phyloP scores from a whole-genome alignment of 1,140 invertebrate genomes.

The Dreissena polymorpha region DNA sequence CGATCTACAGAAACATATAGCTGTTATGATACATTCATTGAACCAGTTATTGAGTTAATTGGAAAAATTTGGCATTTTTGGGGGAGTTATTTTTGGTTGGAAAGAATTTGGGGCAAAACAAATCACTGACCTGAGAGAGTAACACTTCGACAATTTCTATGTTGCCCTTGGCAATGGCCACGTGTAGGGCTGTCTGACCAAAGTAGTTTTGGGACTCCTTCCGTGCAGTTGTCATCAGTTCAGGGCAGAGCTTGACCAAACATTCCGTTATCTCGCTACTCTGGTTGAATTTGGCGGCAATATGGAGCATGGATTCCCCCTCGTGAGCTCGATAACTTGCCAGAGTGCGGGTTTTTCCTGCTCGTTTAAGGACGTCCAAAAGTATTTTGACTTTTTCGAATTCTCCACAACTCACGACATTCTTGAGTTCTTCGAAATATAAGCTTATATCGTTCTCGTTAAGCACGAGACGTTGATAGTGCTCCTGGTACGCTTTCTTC shows the following conservation, averaged over 20 bases:
- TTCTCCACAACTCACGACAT: slow-evolving; percentile 29
- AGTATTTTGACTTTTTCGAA: slow-evolving; percentile 33
- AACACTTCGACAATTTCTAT: slow-evolving; percentile 51
- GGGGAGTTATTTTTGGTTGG: no score
- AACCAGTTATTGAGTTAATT: no score
- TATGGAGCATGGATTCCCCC: slow-evolving; percentile 51
- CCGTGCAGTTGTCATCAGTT: slow-evolving; percentile 46
- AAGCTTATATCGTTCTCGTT: slow-evolving; percentile 13
- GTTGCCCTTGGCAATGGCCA: slow-evolving; percentile 61
- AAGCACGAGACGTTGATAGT: slow-evolving; percentile 31
- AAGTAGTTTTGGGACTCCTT: slow-evolving; percentile 51
- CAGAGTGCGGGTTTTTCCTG: slow-evolving; percentile 20
- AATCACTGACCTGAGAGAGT: slow-evolving; percentile 22
- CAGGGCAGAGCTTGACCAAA: slow-evolving; percentile 46
- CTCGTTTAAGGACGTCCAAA: slow-evolving; percentile 29
- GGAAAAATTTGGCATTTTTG: no score
- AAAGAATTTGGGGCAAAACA: no score
- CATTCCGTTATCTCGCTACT: slow-evolving; percentile 45
- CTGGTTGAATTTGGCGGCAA: slow-evolving; percentile 54
- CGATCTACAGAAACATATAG: no score
- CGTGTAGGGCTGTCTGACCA: slow-evolving; percentile 63
- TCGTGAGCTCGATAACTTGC: slow-evolving; percentile 28
- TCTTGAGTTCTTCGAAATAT: slow-evolving; percentile 32
- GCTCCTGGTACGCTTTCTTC: slow-evolving; percentile 39
- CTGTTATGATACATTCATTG: no score